Percentiles rank a stretch among this genome's conserved stretches.
phyloP scores from a whole-genome alignment of 2,113 vertebrate genomes.

The Suncus etruscus region DNA sequence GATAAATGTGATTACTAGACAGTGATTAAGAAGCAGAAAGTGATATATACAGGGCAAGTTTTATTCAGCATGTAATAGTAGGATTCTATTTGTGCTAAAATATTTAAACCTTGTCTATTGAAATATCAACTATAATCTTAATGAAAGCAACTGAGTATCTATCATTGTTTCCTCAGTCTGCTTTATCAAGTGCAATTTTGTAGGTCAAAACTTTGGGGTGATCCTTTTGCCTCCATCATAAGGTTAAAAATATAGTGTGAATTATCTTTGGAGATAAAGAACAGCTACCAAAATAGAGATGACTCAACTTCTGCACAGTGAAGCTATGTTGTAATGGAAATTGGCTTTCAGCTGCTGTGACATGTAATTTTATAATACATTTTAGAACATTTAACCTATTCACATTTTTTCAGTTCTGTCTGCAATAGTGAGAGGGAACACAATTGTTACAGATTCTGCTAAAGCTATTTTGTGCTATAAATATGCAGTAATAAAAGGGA shows the following conservation, averaged over 20 bases:
- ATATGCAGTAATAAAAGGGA: constrained; percentile 57
- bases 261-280: constrained; percentile 79
- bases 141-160: neutral
- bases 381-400: constrained; percentile 77
- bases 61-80: constrained; percentile 57
- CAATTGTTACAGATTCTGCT: constrained; percentile 53
- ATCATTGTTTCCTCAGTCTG: constrained; percentile 41
- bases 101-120: constrained; percentile 71
- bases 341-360: constrained; percentile 75
- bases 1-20: neutral
- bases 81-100: constrained; percentile 13
- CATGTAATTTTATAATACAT: constrained; percentile 78
- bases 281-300: constrained; percentile 84
- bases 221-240: constrained; percentile 60
- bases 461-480: constrained; percentile 62
- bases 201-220: constrained; percentile 76
- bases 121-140: constrained; percentile 67
- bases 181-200: constrained; percentile 68
- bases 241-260: constrained; percentile 73
- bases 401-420: neutral
- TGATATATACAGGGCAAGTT: neutral
- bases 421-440: constrained; percentile 53
- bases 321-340: constrained; percentile 77
- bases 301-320: constrained; percentile 74
- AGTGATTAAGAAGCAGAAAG: neutral